Evolutionary conservation across 1,140 invertebrate species (phyloP), one percentile per base, ranked within the genome.

Genomic region (Aphaenogaster ashmeadi): DNA sequence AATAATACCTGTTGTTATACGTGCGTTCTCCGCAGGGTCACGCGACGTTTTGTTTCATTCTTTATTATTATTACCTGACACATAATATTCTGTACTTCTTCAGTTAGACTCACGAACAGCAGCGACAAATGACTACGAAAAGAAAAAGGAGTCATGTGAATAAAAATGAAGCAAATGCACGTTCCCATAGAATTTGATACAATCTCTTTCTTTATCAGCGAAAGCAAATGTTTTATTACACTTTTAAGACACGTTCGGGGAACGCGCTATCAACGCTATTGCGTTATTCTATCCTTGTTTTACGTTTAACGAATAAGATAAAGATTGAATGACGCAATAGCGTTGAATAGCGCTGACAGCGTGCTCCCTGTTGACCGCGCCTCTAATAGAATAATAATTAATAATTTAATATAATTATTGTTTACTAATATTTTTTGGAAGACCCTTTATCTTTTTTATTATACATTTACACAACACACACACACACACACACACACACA

Each of bases 1-100:
- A 27, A 88, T 58, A 72, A 50, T 71, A 87, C 36, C 67, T 2
- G 33, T 88, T 81, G 71, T 87, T 85, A 66, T 33, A 58, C 21
- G 15, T 80, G 47, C 33, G 54, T 81, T 85, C 18, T 86, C 67
- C 2, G 54, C 38, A 60, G 27, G 27, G 21, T 83, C 66, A 74
- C 18, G 47, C 79, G 44, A 58, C 15, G 5, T 58, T 81, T 47
- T 5, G 13, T 81, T 47, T n/a, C 41, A 62, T 27, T 60, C 27
- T 83, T 58, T 58, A 41, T 81, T 69, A 41, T 77, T 21, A 41
- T 11, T 21, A 67, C 1, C 21, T 2, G 21, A 9, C 7, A 7
- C 27, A 54, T 71, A 9, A 52, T 80, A 21, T 56, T 66, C 58
- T 52, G 3, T 64, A 79, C 11, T 41, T 41, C 15, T 54, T 69